phyloP scores from a whole-genome alignment of 35 echinoderm and acorn worm species.

The Lytechinus variegatus region DNA sequence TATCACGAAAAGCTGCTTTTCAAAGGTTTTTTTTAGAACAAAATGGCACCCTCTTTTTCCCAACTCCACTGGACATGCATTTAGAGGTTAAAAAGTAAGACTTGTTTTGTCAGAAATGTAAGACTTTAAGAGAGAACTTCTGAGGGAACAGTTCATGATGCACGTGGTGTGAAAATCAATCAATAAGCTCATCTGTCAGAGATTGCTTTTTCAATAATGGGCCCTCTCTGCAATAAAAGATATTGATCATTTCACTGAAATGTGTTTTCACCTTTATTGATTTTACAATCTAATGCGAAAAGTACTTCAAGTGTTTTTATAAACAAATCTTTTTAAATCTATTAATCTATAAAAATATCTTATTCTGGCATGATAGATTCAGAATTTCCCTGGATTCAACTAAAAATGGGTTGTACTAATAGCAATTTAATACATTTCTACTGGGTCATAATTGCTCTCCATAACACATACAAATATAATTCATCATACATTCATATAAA shows the following conservation, averaged over 20 bases:
- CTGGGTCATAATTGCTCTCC: too few species aligned
- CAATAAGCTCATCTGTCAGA: not conserved
- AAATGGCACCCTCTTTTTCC: too few species aligned
- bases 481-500: too few species aligned
- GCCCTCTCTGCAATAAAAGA: not conserved
- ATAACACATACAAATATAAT: too few species aligned
- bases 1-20: too few species aligned
- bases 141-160: not conserved
- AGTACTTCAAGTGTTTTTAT: not conserved
- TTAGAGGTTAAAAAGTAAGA: not conserved
- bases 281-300: not conserved
- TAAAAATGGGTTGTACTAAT: not conserved
- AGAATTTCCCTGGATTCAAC: not conserved
- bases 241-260: not conserved
- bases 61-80: not conserved
- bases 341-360: not conserved
- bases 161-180: not conserved
- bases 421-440: too few species aligned
- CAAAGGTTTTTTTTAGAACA: too few species aligned
- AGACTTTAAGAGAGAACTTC: not conserved
- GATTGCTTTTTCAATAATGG: not conserved
- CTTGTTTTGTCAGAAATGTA: not conserved
- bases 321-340: not conserved
- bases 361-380: not conserved
- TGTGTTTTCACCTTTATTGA: not conserved